Conservation (phyloP, 23 tunicate species). For the Trididemnum miniatum region DNA sequence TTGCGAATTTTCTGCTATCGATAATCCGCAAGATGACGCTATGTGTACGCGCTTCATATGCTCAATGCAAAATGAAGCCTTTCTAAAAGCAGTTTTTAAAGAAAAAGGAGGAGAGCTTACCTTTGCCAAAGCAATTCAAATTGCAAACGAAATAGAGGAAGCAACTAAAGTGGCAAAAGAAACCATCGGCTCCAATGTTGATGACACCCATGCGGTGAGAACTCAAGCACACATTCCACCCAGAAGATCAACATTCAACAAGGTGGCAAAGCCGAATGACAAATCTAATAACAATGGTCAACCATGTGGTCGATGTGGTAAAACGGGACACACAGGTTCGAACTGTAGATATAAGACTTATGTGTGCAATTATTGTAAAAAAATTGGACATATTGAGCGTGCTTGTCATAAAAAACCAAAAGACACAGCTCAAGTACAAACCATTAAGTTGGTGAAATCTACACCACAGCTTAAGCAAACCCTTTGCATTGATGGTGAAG, state of each 20-base stretch:
- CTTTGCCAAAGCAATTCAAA: constrained; percentile 36
- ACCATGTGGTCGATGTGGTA: constrained; percentile 29
- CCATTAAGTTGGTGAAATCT: background rate
- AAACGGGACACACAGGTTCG: constrained; percentile 1
- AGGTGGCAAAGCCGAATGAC: background rate
- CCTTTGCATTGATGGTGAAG: constrained; percentile 2
- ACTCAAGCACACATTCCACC: background rate
- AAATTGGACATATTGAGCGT: constrained; percentile 13
- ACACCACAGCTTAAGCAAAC: constrained; percentile 4
- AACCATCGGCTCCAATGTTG: background rate
- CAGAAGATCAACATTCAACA: background rate
- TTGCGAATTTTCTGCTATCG: constrained; percentile 31
- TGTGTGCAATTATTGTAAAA: constrained; percentile 19
- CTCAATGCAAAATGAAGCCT: constrained; percentile 36
- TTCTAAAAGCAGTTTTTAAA: constrained; percentile 43
- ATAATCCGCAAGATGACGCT: constrained; percentile 42
- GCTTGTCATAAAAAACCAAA: constrained; percentile 9
- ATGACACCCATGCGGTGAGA: background rate
- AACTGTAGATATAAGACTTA: background rate
- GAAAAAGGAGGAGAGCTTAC: constrained; percentile 39
- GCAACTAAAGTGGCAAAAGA: constrained; percentile 51
- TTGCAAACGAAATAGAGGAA: constrained; percentile 33
- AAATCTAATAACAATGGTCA: background rate
- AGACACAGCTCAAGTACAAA: background rate
- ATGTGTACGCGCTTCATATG: constrained; percentile 49